Evolutionary conservation across 2,113 vertebrate genomes (phyloP).

Genomic region (Gallinago paraguaiae): DNA sequence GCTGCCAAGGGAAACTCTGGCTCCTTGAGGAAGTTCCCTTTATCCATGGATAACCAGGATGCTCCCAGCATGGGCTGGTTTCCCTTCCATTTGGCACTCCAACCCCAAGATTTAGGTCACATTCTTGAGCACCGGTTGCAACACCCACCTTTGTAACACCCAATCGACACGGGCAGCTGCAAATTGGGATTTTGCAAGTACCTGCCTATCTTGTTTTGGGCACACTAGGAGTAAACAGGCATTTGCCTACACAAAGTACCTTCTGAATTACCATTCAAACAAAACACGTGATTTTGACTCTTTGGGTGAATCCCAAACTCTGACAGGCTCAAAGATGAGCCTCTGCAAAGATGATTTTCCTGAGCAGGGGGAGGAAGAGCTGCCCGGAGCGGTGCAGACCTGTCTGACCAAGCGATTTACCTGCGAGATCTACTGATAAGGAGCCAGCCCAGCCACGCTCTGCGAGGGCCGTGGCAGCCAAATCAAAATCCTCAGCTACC

Average conservation of each 20-base stretch:
- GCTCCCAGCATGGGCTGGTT: background rate
- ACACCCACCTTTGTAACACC: background rate
- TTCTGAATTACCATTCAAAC: background rate
- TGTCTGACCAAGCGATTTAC: background rate
- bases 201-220: background rate
- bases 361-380: background rate
- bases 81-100: accelerated
- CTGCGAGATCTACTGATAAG: background rate
- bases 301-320: background rate
- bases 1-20: background rate
- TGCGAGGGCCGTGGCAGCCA: background rate
- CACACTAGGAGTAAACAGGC: background rate
- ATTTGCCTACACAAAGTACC: background rate
- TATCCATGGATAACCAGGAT: accelerated
- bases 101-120: background rate
- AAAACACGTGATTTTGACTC: background rate
- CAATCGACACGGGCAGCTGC: background rate
- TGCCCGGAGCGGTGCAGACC: background rate
- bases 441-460: background rate
- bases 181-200: background rate
- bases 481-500: background rate
- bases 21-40: background rate
- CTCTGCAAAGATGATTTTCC: background rate
- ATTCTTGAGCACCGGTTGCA: background rate
- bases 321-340: background rate